These are phyloP conservation scores for Pentamera pediparva DNA, from an alignment of 53 echinoderm and acorn worm genomes.

Conservation along the genomic window DNA sequence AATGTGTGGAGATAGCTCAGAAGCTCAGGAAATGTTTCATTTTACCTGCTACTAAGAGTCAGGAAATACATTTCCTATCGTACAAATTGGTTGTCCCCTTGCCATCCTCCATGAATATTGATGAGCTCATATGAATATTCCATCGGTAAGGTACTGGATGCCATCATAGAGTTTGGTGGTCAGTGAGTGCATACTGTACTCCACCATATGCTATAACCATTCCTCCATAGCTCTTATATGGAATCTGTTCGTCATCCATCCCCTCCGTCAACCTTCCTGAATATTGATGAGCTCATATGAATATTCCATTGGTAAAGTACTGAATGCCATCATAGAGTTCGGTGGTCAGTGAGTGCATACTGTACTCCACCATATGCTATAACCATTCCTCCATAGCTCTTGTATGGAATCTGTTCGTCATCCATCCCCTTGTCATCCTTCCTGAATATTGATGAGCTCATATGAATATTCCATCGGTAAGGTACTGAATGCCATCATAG, in stretches of 20 bases:
- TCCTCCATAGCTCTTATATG: conserved; percentile 66
- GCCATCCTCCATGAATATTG: conserved; percentile 31
- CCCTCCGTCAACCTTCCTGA: not conserved
- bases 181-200: conserved; percentile 94
- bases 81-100: conserved; percentile 3
- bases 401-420: conserved; percentile 82
- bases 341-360: too few species aligned
- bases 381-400: not conserved
- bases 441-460: conserved; percentile 30
- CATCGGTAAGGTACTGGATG: conserved; percentile 92
- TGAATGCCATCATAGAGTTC: not conserved
- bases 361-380: too few species aligned
- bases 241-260: not conserved
- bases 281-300: conserved; percentile 48
- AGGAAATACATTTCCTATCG: too few species aligned
- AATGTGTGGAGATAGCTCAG: too few species aligned
- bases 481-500: conserved; percentile 97
- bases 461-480: conserved; percentile 96
- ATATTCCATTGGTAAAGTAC: not conserved
- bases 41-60: too few species aligned
- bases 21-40: too few species aligned
- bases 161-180: conserved; percentile 88
- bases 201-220: conserved; percentile 85
- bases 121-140: too few species aligned
- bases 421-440: not conserved